Evolutionary conservation across 2,113 vertebrate genomes (phyloP), one percentile per base, ranked within the genome.

Genomic region (Phaethornis superciliosus): DNA sequence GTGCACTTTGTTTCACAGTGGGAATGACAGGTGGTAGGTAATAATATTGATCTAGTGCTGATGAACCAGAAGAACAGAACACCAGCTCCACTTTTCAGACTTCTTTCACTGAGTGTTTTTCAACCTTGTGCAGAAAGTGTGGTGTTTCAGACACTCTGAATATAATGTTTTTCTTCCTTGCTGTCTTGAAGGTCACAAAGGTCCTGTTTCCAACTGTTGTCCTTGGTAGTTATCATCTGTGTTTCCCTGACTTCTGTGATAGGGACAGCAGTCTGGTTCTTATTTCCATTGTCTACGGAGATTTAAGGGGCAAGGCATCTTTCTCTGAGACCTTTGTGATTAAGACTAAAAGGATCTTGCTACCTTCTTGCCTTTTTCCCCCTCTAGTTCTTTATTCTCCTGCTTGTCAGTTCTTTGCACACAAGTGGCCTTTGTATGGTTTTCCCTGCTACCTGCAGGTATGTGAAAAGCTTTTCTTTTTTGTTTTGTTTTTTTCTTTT

Each of bases 381-480:
- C 5, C 6, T 7, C 19, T 5, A 2, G 2, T 56, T 94, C 33
- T 77, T 63, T 87, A 21, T 85, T 92, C 18, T 59, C 28, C 26
- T 59, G 5, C 67, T 47, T 69, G 24, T 80, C 2, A 13, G 44
- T 58, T 85, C 16, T 81, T 84, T 47, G 23, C 37, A 24, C 1
- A 1, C 15, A 40, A 7, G 7, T 71, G 86, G 12, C 71, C 33
- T 71, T 85, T 81, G 7, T 64, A n/a, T 58, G 64, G 17, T 46
- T 81, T 88, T 86, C 23, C 23, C 11, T 88, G 18, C 51, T 83
- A 9, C 46, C 22, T 72, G 21, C 27, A 62, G 35, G 2, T 83
- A 76, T 52, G 12, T 44, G 12, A 93, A 76, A 85, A 95, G 22
- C 58, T 96, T 91, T 89, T 94, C n/a, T 88, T 49, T 79, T 86